Conservation (phyloP, 2,888 invertebrate species). For the Lochmaea capreae region DNA sequence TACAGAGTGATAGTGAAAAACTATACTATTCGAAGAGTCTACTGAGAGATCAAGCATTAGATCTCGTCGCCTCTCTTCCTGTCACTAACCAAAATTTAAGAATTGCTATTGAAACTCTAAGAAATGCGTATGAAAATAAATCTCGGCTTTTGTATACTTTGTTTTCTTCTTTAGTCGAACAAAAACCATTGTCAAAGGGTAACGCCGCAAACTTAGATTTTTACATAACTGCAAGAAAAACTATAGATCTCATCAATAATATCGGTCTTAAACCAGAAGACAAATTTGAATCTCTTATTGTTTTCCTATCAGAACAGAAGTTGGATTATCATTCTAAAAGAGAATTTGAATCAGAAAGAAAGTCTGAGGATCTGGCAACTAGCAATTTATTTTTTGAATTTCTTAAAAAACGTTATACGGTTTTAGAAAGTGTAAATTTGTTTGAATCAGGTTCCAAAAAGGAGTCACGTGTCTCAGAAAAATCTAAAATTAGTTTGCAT, state of each 20-base stretch:
- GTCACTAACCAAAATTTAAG: neutral
- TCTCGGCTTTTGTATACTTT: neutral
- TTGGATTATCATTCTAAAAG: neutral
- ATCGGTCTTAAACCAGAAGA: neutral
- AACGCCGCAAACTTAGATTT: neutral
- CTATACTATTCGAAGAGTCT: neutral
- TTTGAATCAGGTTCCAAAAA: no score
- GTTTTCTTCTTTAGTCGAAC: no score
- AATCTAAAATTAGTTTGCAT: neutral
- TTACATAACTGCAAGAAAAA: neutral
- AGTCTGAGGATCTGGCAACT: neutral
- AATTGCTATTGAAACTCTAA: neutral
- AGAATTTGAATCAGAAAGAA: neutral
- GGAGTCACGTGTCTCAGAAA: neutral
- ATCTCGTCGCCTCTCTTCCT: neutral
- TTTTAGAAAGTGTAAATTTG: no score
- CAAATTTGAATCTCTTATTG: neutral
- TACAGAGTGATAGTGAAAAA: neutral
- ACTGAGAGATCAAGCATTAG: neutral
- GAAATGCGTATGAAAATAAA: neutral
- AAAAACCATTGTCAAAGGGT: neutral
- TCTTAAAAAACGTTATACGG: neutral
- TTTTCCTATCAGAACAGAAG: neutral
- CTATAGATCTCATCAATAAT: neutral
- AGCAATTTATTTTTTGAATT: neutral